Evolutionary conservation across 2,888 invertebrate genomes (phyloP).

Genomic region (Cabera pusaria): DNA sequence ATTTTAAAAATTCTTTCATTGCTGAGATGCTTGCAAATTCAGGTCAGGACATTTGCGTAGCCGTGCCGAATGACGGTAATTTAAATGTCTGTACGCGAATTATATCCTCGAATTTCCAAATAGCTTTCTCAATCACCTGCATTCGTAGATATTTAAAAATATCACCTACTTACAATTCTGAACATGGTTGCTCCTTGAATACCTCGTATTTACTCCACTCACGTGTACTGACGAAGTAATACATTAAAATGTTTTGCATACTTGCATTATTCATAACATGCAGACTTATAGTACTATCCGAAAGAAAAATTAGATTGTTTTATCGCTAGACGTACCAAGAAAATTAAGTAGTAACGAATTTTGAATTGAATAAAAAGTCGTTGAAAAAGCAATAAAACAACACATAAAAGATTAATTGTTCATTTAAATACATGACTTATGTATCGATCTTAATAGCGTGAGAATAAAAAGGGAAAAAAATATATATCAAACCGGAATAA

Average conservation of each 20-base stretch:
- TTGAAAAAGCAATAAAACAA: conserved; percentile 10
- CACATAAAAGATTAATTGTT: too few species aligned
- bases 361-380: conserved; percentile 4
- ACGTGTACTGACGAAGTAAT: conserved; percentile 66
- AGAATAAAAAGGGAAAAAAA: conserved; percentile 4
- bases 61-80: too few species aligned
- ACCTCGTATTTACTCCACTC: conserved; percentile 57
- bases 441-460: too few species aligned
- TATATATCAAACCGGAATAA: conserved; percentile 5
- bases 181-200: conserved; percentile 57
- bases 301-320: conserved; percentile 51
- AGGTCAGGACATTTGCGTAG: too few species aligned
- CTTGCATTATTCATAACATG: conserved; percentile 65
- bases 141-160: conserved; percentile 20
- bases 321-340: conserved; percentile 31
- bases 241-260: conserved; percentile 66
- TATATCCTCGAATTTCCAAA: background rate
- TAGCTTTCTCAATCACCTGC: conserved; percentile 1
- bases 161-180: conserved; percentile 50
- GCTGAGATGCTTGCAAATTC: too few species aligned
- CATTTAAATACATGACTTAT: too few species aligned
- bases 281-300: conserved; percentile 43
- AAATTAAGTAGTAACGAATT: conserved; percentile 19
- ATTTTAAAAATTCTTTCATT: too few species aligned
- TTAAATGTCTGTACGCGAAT: background rate